Evolutionary conservation across 1,140 invertebrate genomes (phyloP), one percentile per base, ranked within the genome.

Genomic region (Temnothorax nylanderi): DNA sequence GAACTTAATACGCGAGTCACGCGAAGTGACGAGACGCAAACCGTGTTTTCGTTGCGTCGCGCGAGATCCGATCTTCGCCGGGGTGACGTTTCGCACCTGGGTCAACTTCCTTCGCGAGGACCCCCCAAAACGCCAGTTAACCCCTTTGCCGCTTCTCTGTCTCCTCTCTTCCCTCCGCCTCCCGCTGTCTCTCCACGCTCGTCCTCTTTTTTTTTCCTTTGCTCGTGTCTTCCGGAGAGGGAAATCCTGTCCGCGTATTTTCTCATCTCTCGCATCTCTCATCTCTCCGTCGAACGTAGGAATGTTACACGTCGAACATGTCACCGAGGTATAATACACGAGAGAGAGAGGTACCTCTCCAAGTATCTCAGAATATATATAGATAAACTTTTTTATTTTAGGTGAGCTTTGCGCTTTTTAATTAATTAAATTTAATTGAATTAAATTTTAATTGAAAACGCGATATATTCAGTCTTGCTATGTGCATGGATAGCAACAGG

Each of bases 61-160:
- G 89, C 80, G 92, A 92, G 87, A 90, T 91, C 89, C 91, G 87
- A 78, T 88, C 77, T 90, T 77, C 58, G 58, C 74, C 67, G n/a
- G 62, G n/a, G 60, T 88, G 93, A 95, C 72, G 80, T 72, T 71
- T 87, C 76, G 88, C 95, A 95, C 94, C 95, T 95, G 95, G 93
- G 91, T 94, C 94, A 95, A 95, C 95, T 95, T 94, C 94, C 95
- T 94, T 87, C 78, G 75, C 77, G 47, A 41, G 56, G 93, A 92
- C 93, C 94, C 87, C 93, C 92, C 94, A 92, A 90, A 82, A 78
- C 62, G 91, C 77, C 11, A 37, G 1, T 18, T 71, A 92, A 94
- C 91, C 90, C 91, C 90, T 91, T 88, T 72, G 75, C 37, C 51
- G 51, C 64, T 85, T 78, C 51, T 65, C 71, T 58, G 11, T 34